phyloP scores from a whole-genome alignment of 92 coral and sea anemone species.

The Heteractis magnifica region DNA sequence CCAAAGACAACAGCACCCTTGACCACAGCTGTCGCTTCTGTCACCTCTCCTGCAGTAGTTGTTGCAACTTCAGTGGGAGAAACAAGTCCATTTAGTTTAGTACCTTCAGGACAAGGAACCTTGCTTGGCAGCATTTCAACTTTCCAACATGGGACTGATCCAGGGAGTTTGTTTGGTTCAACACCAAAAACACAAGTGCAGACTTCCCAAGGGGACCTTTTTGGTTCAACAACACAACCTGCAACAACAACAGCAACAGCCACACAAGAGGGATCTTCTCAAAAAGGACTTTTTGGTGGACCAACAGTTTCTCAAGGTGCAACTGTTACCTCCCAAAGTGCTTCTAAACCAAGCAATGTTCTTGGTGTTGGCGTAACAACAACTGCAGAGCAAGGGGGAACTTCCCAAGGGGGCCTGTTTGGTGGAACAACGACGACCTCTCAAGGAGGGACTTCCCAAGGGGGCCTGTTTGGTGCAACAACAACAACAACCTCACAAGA shows the following conservation, averaged over 20 bases:
- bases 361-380: neutral
- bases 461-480: neutral
- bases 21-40: constrained; percentile 14
- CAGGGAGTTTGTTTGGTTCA: neutral
- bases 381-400: neutral
- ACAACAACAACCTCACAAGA: constrained; percentile 1
- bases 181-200: neutral
- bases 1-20: constrained; percentile 33
- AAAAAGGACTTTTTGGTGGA: neutral
- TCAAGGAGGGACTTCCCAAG: constrained; percentile 10
- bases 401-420: constrained; percentile 2
- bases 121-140: neutral
- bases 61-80: neutral
- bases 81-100: neutral
- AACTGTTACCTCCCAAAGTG: no score
- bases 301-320: constrained; percentile 1
- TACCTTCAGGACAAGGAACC: neutral
- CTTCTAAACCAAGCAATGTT: no score
- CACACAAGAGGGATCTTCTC: no score
- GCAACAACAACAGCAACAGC: neutral
- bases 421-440: constrained; percentile 10
- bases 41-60: neutral
- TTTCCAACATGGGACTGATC: neutral
- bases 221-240: neutral
- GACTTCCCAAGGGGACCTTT: neutral